Evolutionary conservation across 2,888 invertebrate genomes (phyloP).

Genomic region (Epinotia ramella): DNA sequence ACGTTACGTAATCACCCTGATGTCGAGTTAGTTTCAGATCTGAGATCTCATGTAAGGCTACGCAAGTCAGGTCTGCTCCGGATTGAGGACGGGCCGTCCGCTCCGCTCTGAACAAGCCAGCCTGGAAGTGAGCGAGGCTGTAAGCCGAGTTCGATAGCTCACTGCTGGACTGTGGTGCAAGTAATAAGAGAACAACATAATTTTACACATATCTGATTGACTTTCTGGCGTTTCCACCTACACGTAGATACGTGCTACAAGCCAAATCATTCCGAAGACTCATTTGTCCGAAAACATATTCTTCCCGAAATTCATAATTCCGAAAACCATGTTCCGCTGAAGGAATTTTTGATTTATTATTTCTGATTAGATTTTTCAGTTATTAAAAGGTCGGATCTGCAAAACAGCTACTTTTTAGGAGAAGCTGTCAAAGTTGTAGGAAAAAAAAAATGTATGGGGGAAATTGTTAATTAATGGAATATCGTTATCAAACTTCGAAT

Average conservation of each 20-base stretch:
- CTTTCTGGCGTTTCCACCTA: no score
- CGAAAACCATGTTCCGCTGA: neutral
- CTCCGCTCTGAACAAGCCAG: slow-evolving; percentile 41
- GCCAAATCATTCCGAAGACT: no score
- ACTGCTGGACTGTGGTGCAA: slow-evolving; percentile 19
- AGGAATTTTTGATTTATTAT: neutral
- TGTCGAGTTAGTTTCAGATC: neutral
- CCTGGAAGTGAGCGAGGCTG: slow-evolving; percentile 60
- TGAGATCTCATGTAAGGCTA: slow-evolving; percentile 7
- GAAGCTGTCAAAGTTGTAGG: no score
- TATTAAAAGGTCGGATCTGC: no score
- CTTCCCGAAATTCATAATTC: neutral
- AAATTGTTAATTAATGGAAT: no score
- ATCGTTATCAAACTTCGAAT: no score
- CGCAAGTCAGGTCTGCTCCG: slow-evolving; percentile 21
- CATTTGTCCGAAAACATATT: no score
- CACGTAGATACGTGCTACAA: no score
- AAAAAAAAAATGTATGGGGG: no score
- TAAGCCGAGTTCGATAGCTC: slow-evolving; percentile 57
- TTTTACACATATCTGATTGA: no score
- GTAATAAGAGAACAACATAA: neutral
- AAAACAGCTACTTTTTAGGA: no score
- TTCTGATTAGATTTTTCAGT: neutral
- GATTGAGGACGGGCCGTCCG: slow-evolving; percentile 49
- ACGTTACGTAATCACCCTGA: neutral